Percentiles rank a stretch among this genome's conserved stretches.
phyloP scores from a whole-genome alignment of 2,888 invertebrate species.

The Amphipoea oculea region DNA sequence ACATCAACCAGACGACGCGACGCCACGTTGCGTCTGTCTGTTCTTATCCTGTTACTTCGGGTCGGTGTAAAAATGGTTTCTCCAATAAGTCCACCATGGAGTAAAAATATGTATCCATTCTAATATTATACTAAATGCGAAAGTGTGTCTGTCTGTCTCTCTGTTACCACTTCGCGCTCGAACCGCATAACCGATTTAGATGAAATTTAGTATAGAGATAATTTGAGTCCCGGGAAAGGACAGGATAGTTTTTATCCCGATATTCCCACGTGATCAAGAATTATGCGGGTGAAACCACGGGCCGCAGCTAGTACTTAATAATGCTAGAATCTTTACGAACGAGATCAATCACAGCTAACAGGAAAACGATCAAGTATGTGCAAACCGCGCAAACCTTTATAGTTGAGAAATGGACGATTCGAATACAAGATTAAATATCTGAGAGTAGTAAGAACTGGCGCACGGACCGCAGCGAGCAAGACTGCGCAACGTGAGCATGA shows the following conservation, averaged over 20 bases:
- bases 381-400: not conserved
- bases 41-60: not conserved
- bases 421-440: constrained; percentile 22
- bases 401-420: constrained; percentile 38
- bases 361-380: not conserved
- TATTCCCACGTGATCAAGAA: too few species aligned
- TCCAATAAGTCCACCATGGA: not conserved
- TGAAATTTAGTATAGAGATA: too few species aligned
- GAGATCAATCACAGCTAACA: not conserved
- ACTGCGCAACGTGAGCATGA: constrained; percentile 13
- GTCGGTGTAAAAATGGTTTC: not conserved
- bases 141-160: too few species aligned
- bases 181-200: too few species aligned
- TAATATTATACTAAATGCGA: too few species aligned
- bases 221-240: too few species aligned
- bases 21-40: not conserved
- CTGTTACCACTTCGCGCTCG: too few species aligned
- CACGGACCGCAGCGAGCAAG: not conserved
- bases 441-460: not conserved
- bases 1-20: not conserved
- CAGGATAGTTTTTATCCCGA: too few species aligned
- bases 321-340: not conserved
- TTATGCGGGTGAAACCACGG: too few species aligned
- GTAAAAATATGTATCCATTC: too few species aligned
- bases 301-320: not conserved